phyloP scores from a whole-genome alignment of 2,888 invertebrate genomes.

The Cylloceria caligata region DNA sequence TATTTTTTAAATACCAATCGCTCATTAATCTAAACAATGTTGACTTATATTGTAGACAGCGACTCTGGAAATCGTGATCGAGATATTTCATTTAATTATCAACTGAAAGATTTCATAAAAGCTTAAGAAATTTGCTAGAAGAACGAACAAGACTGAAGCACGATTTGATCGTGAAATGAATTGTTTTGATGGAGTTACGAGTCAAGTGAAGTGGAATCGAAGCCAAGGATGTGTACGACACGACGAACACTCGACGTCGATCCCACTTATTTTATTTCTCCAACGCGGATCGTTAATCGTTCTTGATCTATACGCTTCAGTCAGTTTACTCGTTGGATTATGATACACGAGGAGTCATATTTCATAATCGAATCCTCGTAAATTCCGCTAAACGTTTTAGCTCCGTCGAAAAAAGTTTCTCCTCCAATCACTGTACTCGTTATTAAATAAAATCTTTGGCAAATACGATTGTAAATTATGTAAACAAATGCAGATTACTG shows the following conservation, averaged over 20 bases:
- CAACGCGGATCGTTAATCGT: not conserved
- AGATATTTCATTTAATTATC: not conserved
- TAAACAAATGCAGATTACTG: too few relatives aligned
- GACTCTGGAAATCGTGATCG: not conserved
- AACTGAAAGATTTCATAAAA: not conserved
- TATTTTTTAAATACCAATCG: not conserved
- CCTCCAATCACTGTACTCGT: not conserved
- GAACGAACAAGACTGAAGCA: not conserved
- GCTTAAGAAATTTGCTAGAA: not conserved
- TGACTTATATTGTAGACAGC: not conserved
- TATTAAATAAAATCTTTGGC: too few relatives aligned
- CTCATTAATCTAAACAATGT: not conserved
- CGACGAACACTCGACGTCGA: slow-evolving; percentile 67
- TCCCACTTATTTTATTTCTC: slow-evolving; percentile 61
- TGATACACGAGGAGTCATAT: slow-evolving; percentile 24
- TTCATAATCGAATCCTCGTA: slow-evolving; percentile 37
- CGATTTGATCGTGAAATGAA: not conserved
- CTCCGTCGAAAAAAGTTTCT: slow-evolving; percentile 13
- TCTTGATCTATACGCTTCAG: not conserved
- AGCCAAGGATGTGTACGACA: slow-evolving; percentile 68
- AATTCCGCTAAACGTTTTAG: slow-evolving; percentile 3
- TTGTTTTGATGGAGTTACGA: slow-evolving; percentile 63
- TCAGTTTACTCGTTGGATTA: slow-evolving; percentile 7
- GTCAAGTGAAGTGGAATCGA: slow-evolving; percentile 68
- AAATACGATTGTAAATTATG: too few relatives aligned